Evolutionary conservation across 1,140 invertebrate genomes (phyloP), one percentile per base, ranked within the genome.

Genomic region (Proctacanthus coquilletti): DNA sequence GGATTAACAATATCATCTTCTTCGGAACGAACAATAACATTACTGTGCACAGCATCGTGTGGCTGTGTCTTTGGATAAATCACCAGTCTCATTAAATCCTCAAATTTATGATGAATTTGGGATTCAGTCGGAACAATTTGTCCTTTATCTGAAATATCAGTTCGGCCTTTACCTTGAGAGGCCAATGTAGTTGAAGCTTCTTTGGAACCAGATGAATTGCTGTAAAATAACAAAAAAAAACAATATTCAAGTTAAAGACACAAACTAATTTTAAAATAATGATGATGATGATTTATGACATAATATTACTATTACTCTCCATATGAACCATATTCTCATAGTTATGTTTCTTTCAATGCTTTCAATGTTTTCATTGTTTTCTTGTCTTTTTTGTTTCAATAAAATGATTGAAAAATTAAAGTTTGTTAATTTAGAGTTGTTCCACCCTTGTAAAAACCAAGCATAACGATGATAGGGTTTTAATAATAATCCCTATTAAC

Each of bases 1-100:
- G 76, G 77, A 56, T 80, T 66, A 4, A 66, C 59, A 31, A 70
- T 61, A 30, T 69, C 64, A 15, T 63, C 48, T 42, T 60, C 65
- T 20, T 42, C 35, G 3, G n/a, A n/a, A n/a, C n/a, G n/a, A n/a
- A n/a, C n/a, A n/a, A n/a, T n/a, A n/a, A 75, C 65, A 5, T 69
- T 66, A 11, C 63, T 65, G 34, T 70, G 63, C 36, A 65, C 44
- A 35, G 54, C 49, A 11, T 55, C 53, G 41, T 56, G 56, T 4
- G 42, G 32, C 29, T 59, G 54, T 39, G 10, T 15, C 14, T 56
- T 15, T 30, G n/a, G n/a, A n/a, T n/a, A n/a, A n/a, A n/a, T 44
- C 43, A 69, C 48, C 29, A 67, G 60, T 23, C 68, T 61, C 36
- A 65, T 27, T 19, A 75, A 57, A 49, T 76, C 73, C 21, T 50